Conservation (phyloP, 2,797 vertebrate species). For the Enteromius afrohamiltoni region DNA sequence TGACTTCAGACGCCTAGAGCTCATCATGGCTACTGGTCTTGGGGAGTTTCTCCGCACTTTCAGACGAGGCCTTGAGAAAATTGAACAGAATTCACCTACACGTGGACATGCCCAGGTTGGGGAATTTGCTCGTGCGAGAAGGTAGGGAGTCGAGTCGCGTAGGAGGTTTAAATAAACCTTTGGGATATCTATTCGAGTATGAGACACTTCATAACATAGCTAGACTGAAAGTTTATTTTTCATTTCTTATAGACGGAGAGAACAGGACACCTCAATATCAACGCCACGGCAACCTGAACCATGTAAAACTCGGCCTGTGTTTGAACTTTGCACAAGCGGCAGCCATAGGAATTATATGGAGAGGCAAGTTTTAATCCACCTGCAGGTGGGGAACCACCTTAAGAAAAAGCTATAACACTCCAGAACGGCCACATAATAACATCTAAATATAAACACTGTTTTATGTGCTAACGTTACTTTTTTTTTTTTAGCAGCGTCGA, state of each 20-base stretch:
- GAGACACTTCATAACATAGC: neutral
- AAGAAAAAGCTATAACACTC: too few relatives aligned
- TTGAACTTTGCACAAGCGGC: neutral
- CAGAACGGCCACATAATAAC: too few relatives aligned
- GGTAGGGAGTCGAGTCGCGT: neutral
- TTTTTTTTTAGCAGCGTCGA: too few relatives aligned
- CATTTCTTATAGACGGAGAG: conserved; percentile 10
- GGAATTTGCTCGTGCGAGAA: neutral
- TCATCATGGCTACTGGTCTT: conserved; percentile 68
- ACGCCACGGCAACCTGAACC: neutral
- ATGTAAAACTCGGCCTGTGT: neutral
- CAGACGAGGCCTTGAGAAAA: conserved; percentile 15
- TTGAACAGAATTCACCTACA: neutral
- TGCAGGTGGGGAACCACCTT: too few relatives aligned
- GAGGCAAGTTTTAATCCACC: conserved; percentile 63
- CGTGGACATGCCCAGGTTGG: neutral
- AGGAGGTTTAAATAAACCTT: neutral
- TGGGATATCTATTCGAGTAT: neutral
- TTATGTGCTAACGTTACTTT: too few relatives aligned
- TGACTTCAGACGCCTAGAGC: neutral
- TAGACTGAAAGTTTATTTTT: neutral
- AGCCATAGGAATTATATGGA: conserved; percentile 56
- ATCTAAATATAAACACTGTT: too few relatives aligned
- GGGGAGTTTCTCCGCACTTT: conserved; percentile 38
- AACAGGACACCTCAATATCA: neutral